Evolutionary conservation across 2,888 invertebrate genomes (phyloP), one percentile per base, ranked within the genome.

Genomic region (Onchidella celtica): DNA sequence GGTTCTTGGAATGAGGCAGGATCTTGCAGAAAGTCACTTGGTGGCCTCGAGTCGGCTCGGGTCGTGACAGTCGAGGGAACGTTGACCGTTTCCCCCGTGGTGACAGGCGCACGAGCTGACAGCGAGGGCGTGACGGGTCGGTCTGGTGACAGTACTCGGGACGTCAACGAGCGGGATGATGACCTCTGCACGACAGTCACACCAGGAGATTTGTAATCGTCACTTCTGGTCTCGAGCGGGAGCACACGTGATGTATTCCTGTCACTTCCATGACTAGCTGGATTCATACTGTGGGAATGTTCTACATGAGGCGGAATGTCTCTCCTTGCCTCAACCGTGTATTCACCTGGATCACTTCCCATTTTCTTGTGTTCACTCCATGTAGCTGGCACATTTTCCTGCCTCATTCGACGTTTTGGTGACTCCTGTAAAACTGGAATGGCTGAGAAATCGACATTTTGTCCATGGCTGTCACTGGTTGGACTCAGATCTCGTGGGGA

Each of bases 41-140:
- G 9, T 29, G 29, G 21, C 32, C 17, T 9, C 3, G n/a, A 29
- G 2, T n/a, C 65, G 3, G 76, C 40, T 55, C 40, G 40, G 14
- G 47, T 76, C 11, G 36, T n/a, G 47, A 76, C 3, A 1, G 1
- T 9, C 29, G 61, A 17, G 14, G 47, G 0, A 3, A 76, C 55
- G 57, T 4, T 32, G 4, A 79, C 6, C 3, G 38, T 63, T 40
- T 80, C 80, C 11, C 80, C 80, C 3, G 80, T 80, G 11, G 80
- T 80, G 32, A 80, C 80, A 0, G 80, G 80, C 1, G 80, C 80
- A 3, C 80, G 40, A 1, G 68, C 36, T 27, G 57, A 29, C 6
- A 27, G 27, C 14, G 70, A 47, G 2, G 68, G 68, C 0, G 29
- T 63, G 9, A 24, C 61, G n/a, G 57, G 32, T 72, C 34, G 57